Conservation (phyloP, 2,888 invertebrate species). For the Hyposoter dolosus region DNA sequence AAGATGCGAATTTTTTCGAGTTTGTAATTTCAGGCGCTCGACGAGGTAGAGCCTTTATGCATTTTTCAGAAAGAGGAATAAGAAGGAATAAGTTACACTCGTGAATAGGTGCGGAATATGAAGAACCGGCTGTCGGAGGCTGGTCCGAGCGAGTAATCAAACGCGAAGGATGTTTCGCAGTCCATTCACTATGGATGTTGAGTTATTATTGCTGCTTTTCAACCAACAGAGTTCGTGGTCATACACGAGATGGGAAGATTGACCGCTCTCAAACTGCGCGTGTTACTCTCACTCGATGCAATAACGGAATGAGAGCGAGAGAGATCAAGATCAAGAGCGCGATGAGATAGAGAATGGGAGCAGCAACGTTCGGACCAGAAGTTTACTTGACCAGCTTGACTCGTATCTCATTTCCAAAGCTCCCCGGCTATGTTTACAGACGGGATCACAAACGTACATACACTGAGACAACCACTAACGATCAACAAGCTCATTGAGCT, state of each 20-base stretch:
- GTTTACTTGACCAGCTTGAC: conserved; percentile 64
- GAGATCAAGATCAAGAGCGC: conserved; percentile 5
- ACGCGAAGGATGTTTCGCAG: conserved; percentile 7
- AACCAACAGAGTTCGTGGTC: neutral
- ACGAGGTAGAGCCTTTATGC: neutral
- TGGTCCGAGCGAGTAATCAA: conserved; percentile 53
- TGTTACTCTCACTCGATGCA: conserved; percentile 36
- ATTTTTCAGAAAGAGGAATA: neutral
- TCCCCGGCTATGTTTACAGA: conserved; percentile 37
- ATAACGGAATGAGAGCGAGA: conserved; percentile 10
- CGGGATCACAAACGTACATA: conserved; percentile 44
- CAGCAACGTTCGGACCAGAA: conserved; percentile 42
- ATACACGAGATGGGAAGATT: conserved; percentile 11
- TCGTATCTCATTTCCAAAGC: conserved; percentile 51
- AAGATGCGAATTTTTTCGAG: neutral
- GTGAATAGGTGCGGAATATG: conserved; percentile 27
- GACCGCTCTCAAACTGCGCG: conserved; percentile 34
- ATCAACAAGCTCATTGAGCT: conserved; percentile 36
- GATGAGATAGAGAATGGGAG: conserved; percentile 9
- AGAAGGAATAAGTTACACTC: neutral
- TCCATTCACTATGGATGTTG: conserved; percentile 29
- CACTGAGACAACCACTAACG: conserved; percentile 27
- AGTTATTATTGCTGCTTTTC: conserved; percentile 10
- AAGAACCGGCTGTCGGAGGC: conserved; percentile 53
- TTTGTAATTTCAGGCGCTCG: neutral